Percentiles rank a stretch among this genome's conserved stretches.
Conservation (phyloP, 2,113 vertebrate genomes). For the Pteropus alecto region DNA sequence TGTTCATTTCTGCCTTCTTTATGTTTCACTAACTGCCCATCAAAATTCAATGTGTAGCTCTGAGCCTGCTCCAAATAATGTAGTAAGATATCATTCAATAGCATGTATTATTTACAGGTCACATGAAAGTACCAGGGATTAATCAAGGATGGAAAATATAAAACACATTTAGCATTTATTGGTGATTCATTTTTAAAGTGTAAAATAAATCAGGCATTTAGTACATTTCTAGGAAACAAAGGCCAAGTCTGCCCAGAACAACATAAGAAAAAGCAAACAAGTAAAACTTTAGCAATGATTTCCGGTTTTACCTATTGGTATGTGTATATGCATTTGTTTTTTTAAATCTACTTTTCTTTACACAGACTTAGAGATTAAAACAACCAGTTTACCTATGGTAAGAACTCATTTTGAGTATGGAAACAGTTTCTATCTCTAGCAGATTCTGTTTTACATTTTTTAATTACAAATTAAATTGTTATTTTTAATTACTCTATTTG, state of each 20-base stretch:
- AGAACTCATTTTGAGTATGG: neutral
- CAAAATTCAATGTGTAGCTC: neutral
- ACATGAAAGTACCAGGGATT: slow-evolving; percentile 21
- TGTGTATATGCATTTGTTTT: neutral
- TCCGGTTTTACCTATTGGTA: neutral
- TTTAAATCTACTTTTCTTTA: neutral
- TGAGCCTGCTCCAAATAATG: neutral
- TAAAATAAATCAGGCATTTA: slow-evolving; percentile 21
- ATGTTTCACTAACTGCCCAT: neutral
- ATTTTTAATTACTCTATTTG: neutral
- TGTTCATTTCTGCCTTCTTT: slow-evolving; percentile 31
- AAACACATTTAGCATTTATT: slow-evolving; percentile 35
- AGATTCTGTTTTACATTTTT: neutral
- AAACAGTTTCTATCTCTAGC: neutral
- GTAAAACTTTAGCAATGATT: neutral
- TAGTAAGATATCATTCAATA: neutral
- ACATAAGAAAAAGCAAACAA: neutral
- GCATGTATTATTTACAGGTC: neutral
- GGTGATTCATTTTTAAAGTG: slow-evolving; percentile 27
- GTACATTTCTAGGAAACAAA: neutral
- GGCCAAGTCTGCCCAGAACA: neutral
- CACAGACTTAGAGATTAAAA: neutral
- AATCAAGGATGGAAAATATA: slow-evolving; percentile 32
- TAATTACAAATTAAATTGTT: neutral
- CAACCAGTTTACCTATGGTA: neutral